Percentiles rank a stretch among this genome's conserved stretches.
phyloP scores from a whole-genome alignment of 1,140 invertebrate species.

The Leptinotarsa undecemlineata region DNA sequence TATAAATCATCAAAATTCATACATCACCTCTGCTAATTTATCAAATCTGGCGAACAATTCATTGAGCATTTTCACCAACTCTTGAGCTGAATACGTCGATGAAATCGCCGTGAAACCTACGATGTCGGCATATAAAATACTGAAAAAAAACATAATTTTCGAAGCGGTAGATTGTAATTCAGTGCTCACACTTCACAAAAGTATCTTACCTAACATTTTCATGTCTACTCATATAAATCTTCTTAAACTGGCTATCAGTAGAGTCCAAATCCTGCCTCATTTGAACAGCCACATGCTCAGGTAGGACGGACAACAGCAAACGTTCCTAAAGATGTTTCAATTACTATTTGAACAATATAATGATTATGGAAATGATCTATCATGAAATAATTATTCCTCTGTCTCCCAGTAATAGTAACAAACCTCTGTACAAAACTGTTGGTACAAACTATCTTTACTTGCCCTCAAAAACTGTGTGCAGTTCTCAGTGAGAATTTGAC shows the following conservation, averaged over 20 bases:
- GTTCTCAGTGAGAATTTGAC: too few relatives aligned
- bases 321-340: constrained; percentile 70
- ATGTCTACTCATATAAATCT: constrained; percentile 95
- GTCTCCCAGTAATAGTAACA: too few relatives aligned
- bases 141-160: constrained; percentile 52
- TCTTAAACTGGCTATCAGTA: constrained; percentile 91
- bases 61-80: constrained; percentile 91
- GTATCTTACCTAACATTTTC: constrained; percentile 88
- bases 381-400: too few relatives aligned
- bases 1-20: not conserved
- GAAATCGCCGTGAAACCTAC: constrained; percentile 94
- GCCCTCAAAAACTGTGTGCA: too few relatives aligned
- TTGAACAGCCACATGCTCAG: constrained; percentile 92
- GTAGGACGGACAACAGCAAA: constrained; percentile 86
- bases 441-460: too few relatives aligned
- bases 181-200: not conserved
- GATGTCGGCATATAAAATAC: constrained; percentile 88
- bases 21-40: constrained; percentile 79
- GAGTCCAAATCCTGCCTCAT: constrained; percentile 90
- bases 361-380: too few relatives aligned
- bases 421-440: too few relatives aligned
- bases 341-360: too few relatives aligned
- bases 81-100: constrained; percentile 90
- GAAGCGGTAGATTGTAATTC: not conserved
- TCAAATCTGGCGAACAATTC: constrained; percentile 93